Percentiles rank a stretch among this genome's conserved stretches.
phyloP scores from a whole-genome alignment of 2,113 vertebrate species.

The Cottus gobio region DNA sequence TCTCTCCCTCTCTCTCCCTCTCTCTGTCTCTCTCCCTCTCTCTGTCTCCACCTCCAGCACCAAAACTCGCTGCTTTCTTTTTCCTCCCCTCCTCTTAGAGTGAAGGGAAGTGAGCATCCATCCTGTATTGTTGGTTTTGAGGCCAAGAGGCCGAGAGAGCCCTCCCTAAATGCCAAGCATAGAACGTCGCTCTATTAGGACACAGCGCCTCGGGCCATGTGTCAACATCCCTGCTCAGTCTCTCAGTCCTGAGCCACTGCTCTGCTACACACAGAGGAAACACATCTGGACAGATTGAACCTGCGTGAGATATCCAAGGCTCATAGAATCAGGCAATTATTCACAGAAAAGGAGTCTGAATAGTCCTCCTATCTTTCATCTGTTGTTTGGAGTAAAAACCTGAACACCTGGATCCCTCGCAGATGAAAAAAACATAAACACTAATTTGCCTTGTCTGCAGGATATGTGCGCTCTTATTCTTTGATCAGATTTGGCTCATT shows the following conservation, averaged over 20 bases:
- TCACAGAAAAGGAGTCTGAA: slow-evolving; percentile 16
- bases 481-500: slow-evolving; percentile 56
- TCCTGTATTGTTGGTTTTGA: slow-evolving; percentile 48
- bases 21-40: slow-evolving; percentile 36
- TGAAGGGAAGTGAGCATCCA: slow-evolving; percentile 55
- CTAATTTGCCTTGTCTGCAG: slow-evolving; percentile 28
- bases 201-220: slow-evolving; percentile 39
- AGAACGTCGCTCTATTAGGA: slow-evolving; percentile 46
- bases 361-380: slow-evolving; percentile 10
- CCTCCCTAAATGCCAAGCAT: slow-evolving; percentile 59
- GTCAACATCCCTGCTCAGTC: slow-evolving; percentile 45
- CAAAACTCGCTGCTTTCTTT: not conserved
- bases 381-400: slow-evolving; percentile 20
- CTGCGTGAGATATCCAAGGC: not conserved
- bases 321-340: slow-evolving; percentile 2
- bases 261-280: slow-evolving; percentile 13
- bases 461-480: slow-evolving; percentile 19
- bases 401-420: slow-evolving; percentile 30
- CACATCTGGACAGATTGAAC: slow-evolving; percentile 2
- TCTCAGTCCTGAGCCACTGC: slow-evolving; percentile 26
- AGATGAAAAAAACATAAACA: slow-evolving; percentile 26
- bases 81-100: slow-evolving; percentile 12
- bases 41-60: too few relatives aligned
- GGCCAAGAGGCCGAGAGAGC: slow-evolving; percentile 39
- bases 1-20: slow-evolving; percentile 2